These are phyloP conservation scores for Neolamprologus fasciatus DNA, from an alignment of 2,113 vertebrate genomes.

Conservation along the genomic window DNA sequence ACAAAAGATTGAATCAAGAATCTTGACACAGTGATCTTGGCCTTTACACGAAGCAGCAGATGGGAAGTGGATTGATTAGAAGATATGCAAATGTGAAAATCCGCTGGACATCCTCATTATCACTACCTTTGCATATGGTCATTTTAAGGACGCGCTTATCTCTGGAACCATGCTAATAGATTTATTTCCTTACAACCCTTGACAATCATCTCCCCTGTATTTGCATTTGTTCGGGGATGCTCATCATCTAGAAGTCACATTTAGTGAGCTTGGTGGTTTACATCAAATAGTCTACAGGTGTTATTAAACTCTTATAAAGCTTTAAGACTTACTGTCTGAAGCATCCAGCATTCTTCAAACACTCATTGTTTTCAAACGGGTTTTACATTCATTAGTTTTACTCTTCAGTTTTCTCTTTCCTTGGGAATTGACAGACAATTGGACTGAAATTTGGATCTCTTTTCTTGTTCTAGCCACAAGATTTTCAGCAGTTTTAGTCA, in stretches of 20 bases:
- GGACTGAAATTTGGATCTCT: conserved; percentile 17
- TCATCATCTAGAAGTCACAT: neutral
- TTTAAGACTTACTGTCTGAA: neutral
- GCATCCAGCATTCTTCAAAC: neutral
- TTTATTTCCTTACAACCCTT: conserved; percentile 33
- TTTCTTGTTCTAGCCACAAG: neutral
- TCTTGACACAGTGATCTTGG: conserved; percentile 34
- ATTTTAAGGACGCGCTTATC: conserved; percentile 70
- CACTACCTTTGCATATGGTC: conserved; percentile 64
- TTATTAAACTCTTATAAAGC: neutral
- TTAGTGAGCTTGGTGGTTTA: neutral
- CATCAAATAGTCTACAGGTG: neutral
- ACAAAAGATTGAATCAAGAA: neutral
- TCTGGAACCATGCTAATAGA: conserved; percentile 31
- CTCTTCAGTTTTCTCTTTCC: neutral
- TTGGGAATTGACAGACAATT: conserved; percentile 6
- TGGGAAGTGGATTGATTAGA: conserved; percentile 41
- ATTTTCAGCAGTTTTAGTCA: conserved; percentile 36
- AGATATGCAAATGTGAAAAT: conserved; percentile 67
- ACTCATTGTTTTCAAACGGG: neutral
- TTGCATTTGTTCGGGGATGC: conserved; percentile 17
- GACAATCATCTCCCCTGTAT: neutral
- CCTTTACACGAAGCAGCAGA: conserved; percentile 12
- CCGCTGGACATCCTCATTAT: conserved; percentile 51
- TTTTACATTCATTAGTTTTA: neutral